Evolutionary conservation across 2,113 vertebrate species (phyloP), one percentile per base, ranked within the genome.

Genomic region (Semnornis frantzii): DNA sequence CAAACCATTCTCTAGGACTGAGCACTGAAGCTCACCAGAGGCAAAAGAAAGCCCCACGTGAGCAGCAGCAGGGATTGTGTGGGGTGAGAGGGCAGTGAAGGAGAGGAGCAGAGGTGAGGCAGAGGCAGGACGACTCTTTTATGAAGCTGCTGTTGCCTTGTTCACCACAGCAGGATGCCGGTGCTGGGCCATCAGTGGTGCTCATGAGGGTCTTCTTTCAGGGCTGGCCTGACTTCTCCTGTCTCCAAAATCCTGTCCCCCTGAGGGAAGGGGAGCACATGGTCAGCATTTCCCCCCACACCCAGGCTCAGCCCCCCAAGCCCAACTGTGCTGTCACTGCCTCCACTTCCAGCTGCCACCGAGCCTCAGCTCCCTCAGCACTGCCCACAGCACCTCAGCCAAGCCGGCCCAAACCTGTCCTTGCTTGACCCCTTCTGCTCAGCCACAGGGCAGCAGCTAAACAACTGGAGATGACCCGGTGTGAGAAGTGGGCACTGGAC

Each of bases 221-320:
- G 33, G 6, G 92, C 82, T 24, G 95, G 95, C 31, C 93, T 64
- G 55, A 93, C 4, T 75, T 96, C 96, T 94, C 96, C 96, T 1
- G 95, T 96, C 88, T 96, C 96, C 34, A 96, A 60, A 93, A 96
- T 96, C 19, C 37, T 96, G 93, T 96, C 96, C 19, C 96, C 96
- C 96, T 96, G 63, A 7, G 8, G 33, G 85, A 93, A 89, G 1
- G 28, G 88, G 76, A 94, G 65, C 63, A 25, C 1, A 0, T 1
- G 6, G 69, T 96, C 69, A 96, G 80, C 8, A 1, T 48, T 62
- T 17, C 8, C 64, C 33, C 59, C 27, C 6, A 6, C 63, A 21
- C 19, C 27, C 46, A 21, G 20, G 4, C 34, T 39, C 54, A 14
- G 24, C 60, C 59, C 34, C 21, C 52, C 15, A 37, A 10, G 12